Evolutionary conservation across 92 coral and sea anemone species (phyloP).

Genomic region (Meandrina meandrites): DNA sequence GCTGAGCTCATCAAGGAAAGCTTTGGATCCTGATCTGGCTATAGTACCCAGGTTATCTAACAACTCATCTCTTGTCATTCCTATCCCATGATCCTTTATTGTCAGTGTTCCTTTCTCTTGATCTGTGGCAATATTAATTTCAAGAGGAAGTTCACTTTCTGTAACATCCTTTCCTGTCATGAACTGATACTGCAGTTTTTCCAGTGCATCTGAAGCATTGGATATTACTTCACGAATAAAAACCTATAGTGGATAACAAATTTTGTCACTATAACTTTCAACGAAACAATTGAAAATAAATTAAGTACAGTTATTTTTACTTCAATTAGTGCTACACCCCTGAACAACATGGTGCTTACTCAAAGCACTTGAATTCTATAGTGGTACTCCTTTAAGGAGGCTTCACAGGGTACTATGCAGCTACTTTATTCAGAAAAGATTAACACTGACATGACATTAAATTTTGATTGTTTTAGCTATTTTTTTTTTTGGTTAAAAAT

Average conservation of each 20-base stretch:
- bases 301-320: not conserved
- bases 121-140: constrained; percentile 86
- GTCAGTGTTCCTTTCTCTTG: constrained; percentile 87
- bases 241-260: constrained; percentile 55
- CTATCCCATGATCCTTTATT: constrained; percentile 90
- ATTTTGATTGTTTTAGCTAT: no score
- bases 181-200: constrained; percentile 85
- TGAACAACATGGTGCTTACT: no score
- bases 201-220: constrained; percentile 96
- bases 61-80: constrained; percentile 89
- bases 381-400: no score
- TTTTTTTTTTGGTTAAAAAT: no score
- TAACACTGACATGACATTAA: no score
- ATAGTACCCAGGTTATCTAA: constrained; percentile 91
- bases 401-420: no score
- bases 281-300: not conserved
- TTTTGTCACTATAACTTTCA: no score
- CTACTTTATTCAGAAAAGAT: no score
- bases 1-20: constrained; percentile 82
- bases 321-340: no score
- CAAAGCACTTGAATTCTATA: no score
- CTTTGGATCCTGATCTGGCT: constrained; percentile 95
- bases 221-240: constrained; percentile 96
- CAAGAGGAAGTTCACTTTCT: constrained; percentile 75
- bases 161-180: constrained; percentile 85